Percentiles rank a stretch among this genome's conserved stretches.
Conservation (phyloP, 2,888 invertebrate genomes). For the Ethmia dodecea region DNA sequence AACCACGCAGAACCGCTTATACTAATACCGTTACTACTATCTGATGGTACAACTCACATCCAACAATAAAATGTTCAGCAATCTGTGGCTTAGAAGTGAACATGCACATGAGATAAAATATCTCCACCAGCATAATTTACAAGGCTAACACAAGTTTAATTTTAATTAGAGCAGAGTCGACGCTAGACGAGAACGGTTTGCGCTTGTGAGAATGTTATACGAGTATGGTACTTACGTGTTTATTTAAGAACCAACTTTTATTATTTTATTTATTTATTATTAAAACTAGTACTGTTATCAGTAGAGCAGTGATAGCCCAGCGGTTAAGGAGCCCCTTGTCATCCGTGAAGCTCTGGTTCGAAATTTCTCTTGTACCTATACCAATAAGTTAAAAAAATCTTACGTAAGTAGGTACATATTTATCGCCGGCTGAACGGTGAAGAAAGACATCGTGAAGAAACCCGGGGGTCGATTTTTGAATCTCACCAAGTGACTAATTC, state of each 20-base stretch:
- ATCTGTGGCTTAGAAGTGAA: background rate
- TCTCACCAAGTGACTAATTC: too few relatives aligned
- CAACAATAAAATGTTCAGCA: background rate
- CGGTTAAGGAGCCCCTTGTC: too few relatives aligned
- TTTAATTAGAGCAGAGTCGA: conserved; percentile 18
- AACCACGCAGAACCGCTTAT: too few relatives aligned
- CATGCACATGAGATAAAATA: background rate
- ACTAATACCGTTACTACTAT: background rate
- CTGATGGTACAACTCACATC: background rate
- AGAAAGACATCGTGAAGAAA: too few relatives aligned
- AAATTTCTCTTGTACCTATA: background rate
- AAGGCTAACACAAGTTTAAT: conserved; percentile 18
- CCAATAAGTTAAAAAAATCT: background rate
- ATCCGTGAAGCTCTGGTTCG: background rate
- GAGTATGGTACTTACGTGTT: background rate
- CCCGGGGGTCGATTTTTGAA: too few relatives aligned
- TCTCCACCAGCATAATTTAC: conserved; percentile 2
- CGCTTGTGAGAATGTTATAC: background rate
- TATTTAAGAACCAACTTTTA: conserved; percentile 7
- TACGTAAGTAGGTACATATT: background rate
- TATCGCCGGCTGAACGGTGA: too few relatives aligned
- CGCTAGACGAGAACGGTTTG: background rate
- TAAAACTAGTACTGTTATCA: too few relatives aligned
- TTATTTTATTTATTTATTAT: too few relatives aligned
- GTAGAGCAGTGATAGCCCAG: too few relatives aligned